phyloP scores from a whole-genome alignment of 2,113 vertebrate genomes.

The Sebastes schlegelii region DNA sequence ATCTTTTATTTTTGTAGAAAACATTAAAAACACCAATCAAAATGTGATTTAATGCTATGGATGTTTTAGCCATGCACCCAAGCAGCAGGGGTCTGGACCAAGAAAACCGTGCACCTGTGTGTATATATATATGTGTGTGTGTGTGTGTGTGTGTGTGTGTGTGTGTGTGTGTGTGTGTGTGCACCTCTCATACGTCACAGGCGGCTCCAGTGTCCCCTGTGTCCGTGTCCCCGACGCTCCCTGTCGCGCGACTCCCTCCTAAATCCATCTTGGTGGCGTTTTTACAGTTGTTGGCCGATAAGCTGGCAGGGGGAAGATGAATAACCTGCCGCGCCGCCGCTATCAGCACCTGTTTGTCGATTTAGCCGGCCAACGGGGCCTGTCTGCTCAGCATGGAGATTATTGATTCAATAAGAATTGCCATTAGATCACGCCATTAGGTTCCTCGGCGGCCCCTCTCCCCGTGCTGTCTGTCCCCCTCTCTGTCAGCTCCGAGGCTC shows the following conservation, averaged over 20 bases:
- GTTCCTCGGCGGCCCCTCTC: conserved; percentile 79
- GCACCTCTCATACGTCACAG: conserved; percentile 60
- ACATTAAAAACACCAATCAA: conserved; percentile 18
- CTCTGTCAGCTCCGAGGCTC: conserved; percentile 82
- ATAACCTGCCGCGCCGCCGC: conserved; percentile 88
- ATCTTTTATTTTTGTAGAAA: conserved; percentile 20
- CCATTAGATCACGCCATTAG: conserved; percentile 95
- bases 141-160: too few relatives aligned
- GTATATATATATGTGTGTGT: too few relatives aligned
- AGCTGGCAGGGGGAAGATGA: conserved; percentile 93
- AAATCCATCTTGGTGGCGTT: conserved; percentile 92
- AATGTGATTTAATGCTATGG: conserved; percentile 8
- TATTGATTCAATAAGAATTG: conserved; percentile 99
- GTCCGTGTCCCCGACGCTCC: conserved; percentile 51
- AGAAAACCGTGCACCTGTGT: conserved; percentile 52
- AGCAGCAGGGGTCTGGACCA: conserved; percentile 27
- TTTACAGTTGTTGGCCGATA: conserved; percentile 93
- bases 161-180: conserved; percentile 22
- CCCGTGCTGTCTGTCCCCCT: conserved; percentile 59
- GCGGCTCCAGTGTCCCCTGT: conserved; percentile 58
- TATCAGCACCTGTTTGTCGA: conserved; percentile 98
- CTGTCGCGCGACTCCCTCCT: conserved; percentile 72
- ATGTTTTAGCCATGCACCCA: conserved; percentile 15
- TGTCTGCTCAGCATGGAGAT: conserved; percentile 98
- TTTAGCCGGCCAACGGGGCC: conserved; percentile 89